These are phyloP conservation scores for Yponomeuta cagnagella DNA, from an alignment of 2,888 invertebrate species.

Conservation along the genomic window DNA sequence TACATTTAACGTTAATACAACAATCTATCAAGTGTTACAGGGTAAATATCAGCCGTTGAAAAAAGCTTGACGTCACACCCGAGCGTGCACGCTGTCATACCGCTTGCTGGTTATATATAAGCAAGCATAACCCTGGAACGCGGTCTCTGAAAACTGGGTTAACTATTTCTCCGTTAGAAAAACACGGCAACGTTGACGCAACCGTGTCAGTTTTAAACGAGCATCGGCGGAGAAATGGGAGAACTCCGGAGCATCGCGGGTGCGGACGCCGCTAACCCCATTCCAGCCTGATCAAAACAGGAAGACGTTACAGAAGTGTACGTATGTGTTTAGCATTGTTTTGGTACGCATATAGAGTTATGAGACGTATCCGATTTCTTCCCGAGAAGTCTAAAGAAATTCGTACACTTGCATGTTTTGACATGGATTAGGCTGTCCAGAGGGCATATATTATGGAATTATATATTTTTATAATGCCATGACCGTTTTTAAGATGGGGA, in stretches of 20 bases:
- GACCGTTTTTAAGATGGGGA: neutral
- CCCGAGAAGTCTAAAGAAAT: neutral
- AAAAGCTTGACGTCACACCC: neutral
- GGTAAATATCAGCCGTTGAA: neutral
- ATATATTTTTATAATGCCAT: no score
- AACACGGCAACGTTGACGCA: constrained; percentile 60
- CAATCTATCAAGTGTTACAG: neutral
- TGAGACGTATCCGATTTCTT: neutral
- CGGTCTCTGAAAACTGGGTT: constrained; percentile 53
- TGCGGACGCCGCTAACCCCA: constrained; percentile 39
- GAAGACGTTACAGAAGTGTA: constrained; percentile 36
- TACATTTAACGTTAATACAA: neutral
- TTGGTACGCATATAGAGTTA: constrained; percentile 4
- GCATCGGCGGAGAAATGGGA: neutral
- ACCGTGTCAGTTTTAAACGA: constrained; percentile 22
- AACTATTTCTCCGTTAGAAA: constrained; percentile 63
- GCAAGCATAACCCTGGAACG: constrained; percentile 14
- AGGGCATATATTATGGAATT: no score
- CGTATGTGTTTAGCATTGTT: constrained; percentile 11
- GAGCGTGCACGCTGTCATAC: constrained; percentile 4
- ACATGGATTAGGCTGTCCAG: no score
- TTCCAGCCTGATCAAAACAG: constrained; percentile 48
- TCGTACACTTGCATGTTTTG: neutral
- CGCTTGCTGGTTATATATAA: constrained; percentile 5
- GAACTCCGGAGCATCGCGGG: neutral